phyloP scores from a whole-genome alignment of 2,113 vertebrate species.

The Acanthochromis polyacanthus region DNA sequence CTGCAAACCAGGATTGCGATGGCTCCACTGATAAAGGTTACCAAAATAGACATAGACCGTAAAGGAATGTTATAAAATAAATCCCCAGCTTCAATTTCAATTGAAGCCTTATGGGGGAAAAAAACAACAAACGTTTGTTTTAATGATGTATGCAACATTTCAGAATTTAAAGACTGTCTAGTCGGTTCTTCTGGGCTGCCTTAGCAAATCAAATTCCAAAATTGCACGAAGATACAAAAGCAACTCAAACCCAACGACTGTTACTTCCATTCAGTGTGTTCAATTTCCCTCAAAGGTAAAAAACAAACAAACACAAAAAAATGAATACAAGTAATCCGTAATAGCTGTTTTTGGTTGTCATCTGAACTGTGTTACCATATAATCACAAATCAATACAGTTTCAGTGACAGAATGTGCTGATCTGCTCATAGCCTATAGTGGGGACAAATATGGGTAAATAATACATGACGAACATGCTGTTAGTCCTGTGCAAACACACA shows the following conservation, averaged over 20 bases:
- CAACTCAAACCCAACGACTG: background rate
- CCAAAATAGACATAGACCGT: constrained; percentile 34
- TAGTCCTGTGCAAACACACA: background rate
- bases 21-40: constrained; percentile 37
- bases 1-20: constrained; percentile 47
- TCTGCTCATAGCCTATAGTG: constrained; percentile 22
- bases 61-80: constrained; percentile 42
- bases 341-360: constrained; percentile 2
- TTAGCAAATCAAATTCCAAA: background rate
- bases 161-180: constrained; percentile 4
- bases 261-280: background rate
- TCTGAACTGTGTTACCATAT: constrained; percentile 8
- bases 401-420: background rate
- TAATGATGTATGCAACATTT: constrained; percentile 24
- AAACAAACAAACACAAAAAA: background rate
- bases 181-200: constrained; percentile 5
- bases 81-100: constrained; percentile 34
- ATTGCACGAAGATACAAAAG: background rate
- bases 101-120: background rate
- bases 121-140: constrained; percentile 35
- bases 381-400: constrained; percentile 29
- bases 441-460: background rate
- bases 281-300: background rate
- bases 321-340: background rate
- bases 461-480: background rate